Base-by-base conservation (phyloP, 2,888 invertebrate species). In the Stenodema calcarata region DNA sequence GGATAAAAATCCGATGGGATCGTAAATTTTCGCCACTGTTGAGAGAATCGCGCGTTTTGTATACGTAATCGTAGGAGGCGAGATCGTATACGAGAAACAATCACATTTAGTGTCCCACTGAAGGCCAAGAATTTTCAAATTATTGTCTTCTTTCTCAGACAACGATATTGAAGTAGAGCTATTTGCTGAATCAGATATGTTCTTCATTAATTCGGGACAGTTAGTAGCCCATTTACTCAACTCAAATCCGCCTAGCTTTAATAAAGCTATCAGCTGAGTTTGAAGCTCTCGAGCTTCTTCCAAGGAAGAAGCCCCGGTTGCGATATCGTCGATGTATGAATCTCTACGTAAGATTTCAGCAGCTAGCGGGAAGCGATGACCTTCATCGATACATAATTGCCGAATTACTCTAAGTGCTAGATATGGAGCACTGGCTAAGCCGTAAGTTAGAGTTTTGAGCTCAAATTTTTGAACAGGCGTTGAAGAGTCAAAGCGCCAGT, bases 211-310 rank as follows among this genome's bases (percentile, higher is more conserved):
- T 27, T 87, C 23, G 7, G 75, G 54, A 4, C 30, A 35, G 35
- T 86, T 87, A 4, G 86, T 75, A 1, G 42, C 75, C 86, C 86
- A 87, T 82, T 87, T 87, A 16, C 87, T 35, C 1, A 86, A 62
- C n/a, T 86, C 62, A 44, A 87, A 87, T 6, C 86, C 73, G 3
- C 80, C 86, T 16, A 23, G n/a, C 2, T 28, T 16, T 6, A 86
- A 41, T 47, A 82, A 9, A 0, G 0, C 35, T 9, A 83, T 83
- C 11, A 83, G 35, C n/a, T 83, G 83, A 3, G 9, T 7, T 27
- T 69, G 44, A 9, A 83, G 50, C 0, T 69, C 41, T 2, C 4
- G 6, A 9, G 83, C 83, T 0, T 83, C 18, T 4, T 83, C 69
- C 12, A 83, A n/a, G n/a, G 69, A 35, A 2, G 69, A 28, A 18